phyloP scores from a whole-genome alignment of 2,888 invertebrate genomes.

The Archips xylosteana region DNA sequence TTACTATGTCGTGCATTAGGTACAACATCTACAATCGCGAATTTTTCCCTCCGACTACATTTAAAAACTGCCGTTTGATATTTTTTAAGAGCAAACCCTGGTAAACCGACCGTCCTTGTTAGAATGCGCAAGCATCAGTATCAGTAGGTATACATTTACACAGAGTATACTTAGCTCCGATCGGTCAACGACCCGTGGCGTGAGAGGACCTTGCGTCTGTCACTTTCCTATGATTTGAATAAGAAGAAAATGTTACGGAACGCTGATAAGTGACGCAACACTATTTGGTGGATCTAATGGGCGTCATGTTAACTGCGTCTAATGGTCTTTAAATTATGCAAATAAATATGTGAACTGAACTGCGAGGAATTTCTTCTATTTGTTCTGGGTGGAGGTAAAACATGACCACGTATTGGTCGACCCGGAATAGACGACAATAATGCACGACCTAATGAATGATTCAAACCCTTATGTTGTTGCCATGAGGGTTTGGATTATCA shows the following conservation, averaged over 20 bases:
- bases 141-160: constrained; percentile 22
- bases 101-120: constrained; percentile 32
- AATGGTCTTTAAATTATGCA: background rate
- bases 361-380: background rate
- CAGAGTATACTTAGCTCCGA: constrained; percentile 43
- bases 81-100: constrained; percentile 22
- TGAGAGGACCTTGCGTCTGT: constrained; percentile 66
- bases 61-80: constrained; percentile 14
- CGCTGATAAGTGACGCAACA: constrained; percentile 16
- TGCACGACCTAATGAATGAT: too few relatives aligned
- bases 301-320: background rate
- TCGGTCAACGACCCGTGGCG: constrained; percentile 67
- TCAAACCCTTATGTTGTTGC: too few relatives aligned
- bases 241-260: constrained; percentile 38
- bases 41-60: background rate
- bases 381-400: too few relatives aligned
- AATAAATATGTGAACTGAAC: background rate
- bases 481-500: too few relatives aligned
- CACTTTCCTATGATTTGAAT: constrained; percentile 61
- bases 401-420: too few relatives aligned
- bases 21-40: background rate
- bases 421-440: too few relatives aligned
- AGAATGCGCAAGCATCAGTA: constrained; percentile 15
- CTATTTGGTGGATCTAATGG: background rate
- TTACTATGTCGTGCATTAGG: too few relatives aligned